Conservation (phyloP, 2,888 invertebrate genomes). For the Diadromus collaris region DNA sequence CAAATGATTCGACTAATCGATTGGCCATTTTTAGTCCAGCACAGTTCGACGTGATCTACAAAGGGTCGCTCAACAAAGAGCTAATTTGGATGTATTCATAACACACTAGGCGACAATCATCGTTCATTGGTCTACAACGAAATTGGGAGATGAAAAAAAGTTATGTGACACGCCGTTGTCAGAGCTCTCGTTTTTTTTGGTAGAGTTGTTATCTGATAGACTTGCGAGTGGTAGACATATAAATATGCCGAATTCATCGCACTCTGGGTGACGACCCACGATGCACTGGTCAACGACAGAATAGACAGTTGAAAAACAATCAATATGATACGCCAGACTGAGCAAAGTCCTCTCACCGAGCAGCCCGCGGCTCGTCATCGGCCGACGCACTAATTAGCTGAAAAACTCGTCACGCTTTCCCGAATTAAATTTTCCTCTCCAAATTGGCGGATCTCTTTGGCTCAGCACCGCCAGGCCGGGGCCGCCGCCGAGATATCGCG, state of each 20-base stretch:
- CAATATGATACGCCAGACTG: not conserved
- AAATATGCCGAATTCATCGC: too few species aligned
- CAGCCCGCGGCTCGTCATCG: not conserved
- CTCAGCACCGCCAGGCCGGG: not conserved
- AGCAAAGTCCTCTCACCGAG: not conserved
- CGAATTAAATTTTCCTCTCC: conserved; percentile 21
- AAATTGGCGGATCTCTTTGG: not conserved
- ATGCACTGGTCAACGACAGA: not conserved
- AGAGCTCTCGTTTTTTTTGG: too few species aligned
- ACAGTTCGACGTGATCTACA: not conserved
- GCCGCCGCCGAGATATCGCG: conserved; percentile 11
- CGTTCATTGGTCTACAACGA: not conserved
- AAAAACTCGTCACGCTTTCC: conserved; percentile 12
- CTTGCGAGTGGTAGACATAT: too few species aligned
- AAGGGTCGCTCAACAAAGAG: not conserved
- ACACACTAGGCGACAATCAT: not conserved
- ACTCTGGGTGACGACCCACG: too few species aligned
- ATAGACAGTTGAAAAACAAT: not conserved
- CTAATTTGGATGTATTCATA: not conserved
- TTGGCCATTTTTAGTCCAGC: not conserved
- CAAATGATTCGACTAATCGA: not conserved
- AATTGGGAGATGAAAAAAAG: not conserved
- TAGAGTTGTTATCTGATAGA: too few species aligned
- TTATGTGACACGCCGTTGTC: not conserved
- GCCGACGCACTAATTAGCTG: conserved; percentile 11